These are phyloP conservation scores for Trichacis sp. DNA, from an alignment of 2,888 invertebrate genomes.

Conservation along the genomic window DNA sequence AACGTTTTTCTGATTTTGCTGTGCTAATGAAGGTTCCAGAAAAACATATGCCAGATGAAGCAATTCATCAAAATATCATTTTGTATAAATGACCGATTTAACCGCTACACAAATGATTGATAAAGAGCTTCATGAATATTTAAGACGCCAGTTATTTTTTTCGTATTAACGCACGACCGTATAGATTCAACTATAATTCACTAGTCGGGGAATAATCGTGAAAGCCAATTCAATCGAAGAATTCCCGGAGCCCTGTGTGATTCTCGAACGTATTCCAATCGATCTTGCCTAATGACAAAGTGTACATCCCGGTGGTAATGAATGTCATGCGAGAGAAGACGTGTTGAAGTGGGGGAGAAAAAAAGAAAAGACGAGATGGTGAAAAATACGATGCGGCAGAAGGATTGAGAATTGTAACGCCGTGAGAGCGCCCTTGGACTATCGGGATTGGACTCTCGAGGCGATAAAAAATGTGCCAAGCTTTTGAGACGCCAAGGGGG, in stretches of 20 bases:
- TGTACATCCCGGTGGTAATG: background rate
- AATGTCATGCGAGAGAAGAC: background rate
- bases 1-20: background rate
- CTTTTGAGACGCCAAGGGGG: slow-evolving; percentile 22
- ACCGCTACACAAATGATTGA: slow-evolving; percentile 4
- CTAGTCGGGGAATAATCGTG: background rate
- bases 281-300: slow-evolving; percentile 7
- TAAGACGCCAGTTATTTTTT: background rate
- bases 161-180: background rate
- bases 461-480: slow-evolving; percentile 36
- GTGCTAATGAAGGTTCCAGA: background rate
- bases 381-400: slow-evolving; percentile 1
- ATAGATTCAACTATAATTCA: slow-evolving; percentile 4
- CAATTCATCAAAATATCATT: slow-evolving; percentile 5
- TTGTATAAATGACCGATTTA: slow-evolving; percentile 1
- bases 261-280: slow-evolving; percentile 3
- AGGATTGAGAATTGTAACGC: slow-evolving; percentile 7
- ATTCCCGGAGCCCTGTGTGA: background rate
- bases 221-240: slow-evolving; percentile 4
- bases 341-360: background rate
- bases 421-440: slow-evolving; percentile 22
- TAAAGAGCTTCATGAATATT: slow-evolving; percentile 6
- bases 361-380: slow-evolving; percentile 1
- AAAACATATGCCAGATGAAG: background rate
- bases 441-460: slow-evolving; percentile 18